phyloP scores from a whole-genome alignment of 2,888 invertebrate species.

The Noctua comes region DNA sequence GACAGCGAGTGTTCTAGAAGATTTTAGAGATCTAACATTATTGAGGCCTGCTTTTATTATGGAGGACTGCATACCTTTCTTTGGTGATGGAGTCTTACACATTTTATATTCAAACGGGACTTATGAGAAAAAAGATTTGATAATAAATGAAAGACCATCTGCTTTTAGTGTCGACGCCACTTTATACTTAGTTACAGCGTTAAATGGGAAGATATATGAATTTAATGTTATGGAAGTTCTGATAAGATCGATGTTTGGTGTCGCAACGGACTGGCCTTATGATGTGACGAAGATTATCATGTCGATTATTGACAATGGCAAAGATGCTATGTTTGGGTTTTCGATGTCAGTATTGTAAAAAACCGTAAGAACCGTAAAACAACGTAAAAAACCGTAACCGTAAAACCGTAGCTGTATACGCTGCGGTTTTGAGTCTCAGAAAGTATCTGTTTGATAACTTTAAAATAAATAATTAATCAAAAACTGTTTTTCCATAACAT shows the following conservation, averaged over 20 bases:
- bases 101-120: slow-evolving; percentile 79
- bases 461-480: not conserved
- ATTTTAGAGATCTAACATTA: slow-evolving; percentile 75
- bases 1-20: slow-evolving; percentile 73
- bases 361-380: too few species aligned
- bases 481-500: not conserved
- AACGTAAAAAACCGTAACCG: too few species aligned
- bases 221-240: slow-evolving; percentile 82
- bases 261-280: slow-evolving; percentile 66
- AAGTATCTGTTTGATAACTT: not conserved
- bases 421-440: not conserved
- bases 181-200: slow-evolving; percentile 79
- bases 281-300: slow-evolving; percentile 78
- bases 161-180: slow-evolving; percentile 82
- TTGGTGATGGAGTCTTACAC: slow-evolving; percentile 77
- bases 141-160: slow-evolving; percentile 73
- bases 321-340: slow-evolving; percentile 70
- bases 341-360: slow-evolving; percentile 1
- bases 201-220: slow-evolving; percentile 82
- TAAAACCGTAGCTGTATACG: too few species aligned
- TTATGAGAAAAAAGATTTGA: slow-evolving; percentile 77
- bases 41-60: slow-evolving; percentile 82
- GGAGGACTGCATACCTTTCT: slow-evolving; percentile 80
- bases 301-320: slow-evolving; percentile 76
- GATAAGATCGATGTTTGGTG: slow-evolving; percentile 79